Evolutionary conservation across 2,888 invertebrate species (phyloP).

Genomic region (Cataglyphis rosenhaueri): DNA sequence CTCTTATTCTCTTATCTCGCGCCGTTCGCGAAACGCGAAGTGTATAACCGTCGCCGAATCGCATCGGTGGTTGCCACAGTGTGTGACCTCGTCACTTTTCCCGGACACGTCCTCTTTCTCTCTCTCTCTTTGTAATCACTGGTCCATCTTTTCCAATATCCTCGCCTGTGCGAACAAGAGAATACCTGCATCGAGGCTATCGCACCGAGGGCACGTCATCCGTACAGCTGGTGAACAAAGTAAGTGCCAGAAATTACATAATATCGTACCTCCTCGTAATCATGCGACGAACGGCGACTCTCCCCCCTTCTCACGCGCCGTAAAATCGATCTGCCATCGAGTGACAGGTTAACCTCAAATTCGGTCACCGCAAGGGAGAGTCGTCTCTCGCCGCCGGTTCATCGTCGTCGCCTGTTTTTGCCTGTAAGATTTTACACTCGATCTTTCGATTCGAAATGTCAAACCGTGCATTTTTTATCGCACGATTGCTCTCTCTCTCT

Average conservation of each 20-base stretch:
- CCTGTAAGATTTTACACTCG: not conserved
- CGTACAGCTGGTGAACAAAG: constrained; percentile 21
- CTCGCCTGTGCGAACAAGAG: not conserved
- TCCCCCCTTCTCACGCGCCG: constrained; percentile 19
- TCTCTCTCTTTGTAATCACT: constrained; percentile 12
- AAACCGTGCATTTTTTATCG: not conserved
- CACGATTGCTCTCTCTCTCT: not conserved
- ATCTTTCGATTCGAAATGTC: not conserved
- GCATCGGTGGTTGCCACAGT: constrained; percentile 26
- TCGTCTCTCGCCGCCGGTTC: not conserved
- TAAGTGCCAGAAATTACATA: constrained; percentile 49
- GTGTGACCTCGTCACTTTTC: constrained; percentile 46
- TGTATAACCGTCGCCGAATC: constrained; percentile 18
- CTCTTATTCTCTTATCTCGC: not conserved
- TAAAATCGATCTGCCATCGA: constrained; percentile 73
- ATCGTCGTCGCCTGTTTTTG: not conserved
- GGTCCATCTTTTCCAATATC: constrained; percentile 5
- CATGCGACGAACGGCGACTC: not conserved
- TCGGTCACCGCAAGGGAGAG: constrained; percentile 34
- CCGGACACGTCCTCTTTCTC: constrained; percentile 12
- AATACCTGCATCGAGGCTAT: constrained; percentile 12
- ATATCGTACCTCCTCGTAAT: constrained; percentile 14
- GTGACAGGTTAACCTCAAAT: constrained; percentile 80
- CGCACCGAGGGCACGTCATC: constrained; percentile 30
- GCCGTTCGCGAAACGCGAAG: constrained; percentile 22